phyloP scores from a whole-genome alignment of 2,888 invertebrate genomes.

The Drosophila prostipennis region DNA sequence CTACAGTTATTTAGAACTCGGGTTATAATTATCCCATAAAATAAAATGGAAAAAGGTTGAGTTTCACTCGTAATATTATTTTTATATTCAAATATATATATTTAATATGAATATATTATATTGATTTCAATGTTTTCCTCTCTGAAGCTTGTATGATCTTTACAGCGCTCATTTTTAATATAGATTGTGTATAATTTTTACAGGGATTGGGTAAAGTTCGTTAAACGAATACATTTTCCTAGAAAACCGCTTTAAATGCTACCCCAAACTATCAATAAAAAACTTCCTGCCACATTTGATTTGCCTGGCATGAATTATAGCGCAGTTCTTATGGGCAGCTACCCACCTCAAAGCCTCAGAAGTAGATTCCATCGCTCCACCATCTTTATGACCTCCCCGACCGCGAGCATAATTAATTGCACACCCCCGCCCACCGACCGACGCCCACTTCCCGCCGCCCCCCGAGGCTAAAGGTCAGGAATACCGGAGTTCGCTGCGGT shows the following conservation, averaged over 20 bases:
- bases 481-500: constrained; percentile 36
- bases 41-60: too few species aligned
- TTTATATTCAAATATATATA: too few species aligned
- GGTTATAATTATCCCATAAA: too few species aligned
- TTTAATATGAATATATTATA: too few species aligned
- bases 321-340: constrained; percentile 12
- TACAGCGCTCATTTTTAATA: too few species aligned
- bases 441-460: not conserved
- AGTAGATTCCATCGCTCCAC: constrained; percentile 17
- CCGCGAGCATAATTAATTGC: constrained; percentile 43
- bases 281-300: constrained; percentile 38
- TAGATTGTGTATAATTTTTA: too few species aligned
- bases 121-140: too few species aligned
- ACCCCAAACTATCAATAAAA: constrained; percentile 24
- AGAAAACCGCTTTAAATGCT: constrained; percentile 1
- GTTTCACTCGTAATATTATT: too few species aligned
- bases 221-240: not conserved
- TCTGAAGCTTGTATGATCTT: too few species aligned
- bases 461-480: constrained; percentile 24
- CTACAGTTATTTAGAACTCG: too few species aligned
- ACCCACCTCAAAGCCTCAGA: constrained; percentile 8
- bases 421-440: constrained; percentile 20
- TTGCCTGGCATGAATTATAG: constrained; percentile 25
- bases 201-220: not conserved
- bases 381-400: constrained; percentile 37